A percentile compares a stretch with the other conserved stretches of the same genome.
Evolutionary conservation across 2,888 invertebrate genomes (phyloP).

Genomic region (Callimorpha dominula): DNA sequence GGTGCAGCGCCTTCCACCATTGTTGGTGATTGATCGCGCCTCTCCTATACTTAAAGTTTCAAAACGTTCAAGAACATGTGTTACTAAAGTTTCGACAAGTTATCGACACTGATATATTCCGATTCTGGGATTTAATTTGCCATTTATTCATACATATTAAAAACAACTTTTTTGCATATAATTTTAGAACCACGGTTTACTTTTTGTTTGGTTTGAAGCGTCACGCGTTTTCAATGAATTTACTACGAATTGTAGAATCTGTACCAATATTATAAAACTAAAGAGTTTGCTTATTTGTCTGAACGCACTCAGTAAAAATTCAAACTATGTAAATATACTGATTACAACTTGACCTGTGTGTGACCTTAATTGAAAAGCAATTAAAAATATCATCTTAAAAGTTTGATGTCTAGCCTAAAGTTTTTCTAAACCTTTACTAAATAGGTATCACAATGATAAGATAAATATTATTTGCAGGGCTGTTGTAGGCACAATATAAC

Average conservation of each 20-base stretch:
- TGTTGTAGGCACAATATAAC: too few species aligned
- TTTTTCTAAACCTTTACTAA: too few species aligned
- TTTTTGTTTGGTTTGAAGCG: background rate
- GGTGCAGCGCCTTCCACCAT: conserved; percentile 72
- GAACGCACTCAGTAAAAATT: too few species aligned
- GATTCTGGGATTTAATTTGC: conserved; percentile 63
- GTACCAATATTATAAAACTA: too few species aligned
- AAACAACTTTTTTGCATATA: background rate
- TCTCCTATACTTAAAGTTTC: conserved; percentile 73
- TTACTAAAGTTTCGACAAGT: conserved; percentile 63
- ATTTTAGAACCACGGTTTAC: background rate
- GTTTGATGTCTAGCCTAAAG: too few species aligned
- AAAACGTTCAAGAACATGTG: conserved; percentile 72
- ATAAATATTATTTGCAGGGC: too few species aligned
- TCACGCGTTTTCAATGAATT: background rate
- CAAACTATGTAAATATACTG: too few species aligned
- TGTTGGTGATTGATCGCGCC: conserved; percentile 82
- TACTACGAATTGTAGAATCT: background rate
- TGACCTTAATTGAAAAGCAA: too few species aligned
- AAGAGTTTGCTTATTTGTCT: too few species aligned
- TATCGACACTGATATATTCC: conserved; percentile 52
- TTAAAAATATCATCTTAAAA: too few species aligned
- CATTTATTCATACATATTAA: conserved; percentile 29
- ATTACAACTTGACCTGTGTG: too few species aligned
- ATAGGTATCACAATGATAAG: too few species aligned